These are phyloP conservation scores for Lepilemur septentrionalis DNA, from an alignment of 2,797 vertebrate genomes.

Conservation along the genomic window DNA sequence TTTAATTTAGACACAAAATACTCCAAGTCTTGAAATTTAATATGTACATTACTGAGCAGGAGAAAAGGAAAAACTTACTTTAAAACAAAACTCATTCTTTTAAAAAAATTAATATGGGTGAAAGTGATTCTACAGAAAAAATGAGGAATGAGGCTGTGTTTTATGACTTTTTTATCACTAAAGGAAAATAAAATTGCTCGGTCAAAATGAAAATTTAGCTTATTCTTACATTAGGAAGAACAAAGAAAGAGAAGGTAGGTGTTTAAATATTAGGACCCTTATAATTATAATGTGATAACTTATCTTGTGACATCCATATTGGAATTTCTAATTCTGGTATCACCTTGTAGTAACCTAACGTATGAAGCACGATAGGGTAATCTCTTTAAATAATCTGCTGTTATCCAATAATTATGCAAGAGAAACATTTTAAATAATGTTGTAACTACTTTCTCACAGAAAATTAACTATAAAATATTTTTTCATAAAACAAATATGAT, in stretches of 20 bases:
- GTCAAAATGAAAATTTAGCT: slow-evolving; percentile 41
- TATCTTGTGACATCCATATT: neutral
- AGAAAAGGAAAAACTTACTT: slow-evolving; percentile 41
- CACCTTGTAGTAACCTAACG: slow-evolving; percentile 16
- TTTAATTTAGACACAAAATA: slow-evolving; percentile 44
- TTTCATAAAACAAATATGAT: neutral
- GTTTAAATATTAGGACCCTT: slow-evolving; percentile 12
- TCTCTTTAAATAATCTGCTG: slow-evolving; percentile 24
- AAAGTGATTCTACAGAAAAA: neutral
- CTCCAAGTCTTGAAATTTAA: neutral
- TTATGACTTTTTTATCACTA: slow-evolving; percentile 20
- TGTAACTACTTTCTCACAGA: neutral
- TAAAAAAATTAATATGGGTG: neutral
- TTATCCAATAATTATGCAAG: neutral
- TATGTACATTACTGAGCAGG: neutral
- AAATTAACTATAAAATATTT: neutral
- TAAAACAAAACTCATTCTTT: neutral
- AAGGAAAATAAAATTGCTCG: neutral
- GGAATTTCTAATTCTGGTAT: neutral
- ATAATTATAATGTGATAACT: neutral
- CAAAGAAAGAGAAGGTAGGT: neutral
- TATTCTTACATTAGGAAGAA: slow-evolving; percentile 41
- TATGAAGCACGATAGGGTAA: neutral
- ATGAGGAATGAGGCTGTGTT: neutral
- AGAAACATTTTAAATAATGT: slow-evolving; percentile 33